Percentiles rank a stretch among this genome's conserved stretches.
phyloP scores from a whole-genome alignment of 2,113 vertebrate species.

The Electrona antarctica region DNA sequence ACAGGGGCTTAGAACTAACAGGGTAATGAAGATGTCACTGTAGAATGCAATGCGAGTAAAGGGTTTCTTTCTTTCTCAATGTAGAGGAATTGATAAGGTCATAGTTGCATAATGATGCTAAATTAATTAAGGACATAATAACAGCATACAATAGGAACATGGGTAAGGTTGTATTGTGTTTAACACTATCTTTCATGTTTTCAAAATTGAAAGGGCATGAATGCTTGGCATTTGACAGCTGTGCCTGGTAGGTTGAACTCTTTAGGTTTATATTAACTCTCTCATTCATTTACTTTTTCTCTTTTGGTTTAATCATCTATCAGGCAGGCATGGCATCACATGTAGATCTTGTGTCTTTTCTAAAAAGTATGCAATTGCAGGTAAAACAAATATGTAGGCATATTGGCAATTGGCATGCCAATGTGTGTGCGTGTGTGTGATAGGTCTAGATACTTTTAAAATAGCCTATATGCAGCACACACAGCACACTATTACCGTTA shows the following conservation, averaged over 20 bases:
- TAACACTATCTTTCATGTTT: conserved; percentile 12
- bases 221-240: conserved; percentile 29
- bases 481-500: too few species aligned
- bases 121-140: too few species aligned
- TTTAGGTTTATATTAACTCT: conserved; percentile 60
- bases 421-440: too few species aligned
- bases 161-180: neutral
- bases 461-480: too few species aligned
- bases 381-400: too few species aligned
- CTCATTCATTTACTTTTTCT: conserved; percentile 52
- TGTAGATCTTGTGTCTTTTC: too few species aligned
- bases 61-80: too few species aligned
- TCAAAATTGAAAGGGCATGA: conserved; percentile 19
- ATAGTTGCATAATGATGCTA: conserved; percentile 39
- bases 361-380: too few species aligned
- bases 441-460: too few species aligned
- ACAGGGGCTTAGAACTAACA: conserved; percentile 22
- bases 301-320: neutral
- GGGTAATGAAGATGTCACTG: conserved; percentile 31
- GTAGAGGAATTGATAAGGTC: conserved; percentile 2
- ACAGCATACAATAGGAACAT: too few species aligned
- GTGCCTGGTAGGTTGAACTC: conserved; percentile 42
- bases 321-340: neutral
- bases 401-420: too few species aligned
- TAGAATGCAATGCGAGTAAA: conserved; percentile 9